Base-by-base conservation (phyloP, 2,888 invertebrate species). In the Pyrrhosoma nymphula region DNA sequence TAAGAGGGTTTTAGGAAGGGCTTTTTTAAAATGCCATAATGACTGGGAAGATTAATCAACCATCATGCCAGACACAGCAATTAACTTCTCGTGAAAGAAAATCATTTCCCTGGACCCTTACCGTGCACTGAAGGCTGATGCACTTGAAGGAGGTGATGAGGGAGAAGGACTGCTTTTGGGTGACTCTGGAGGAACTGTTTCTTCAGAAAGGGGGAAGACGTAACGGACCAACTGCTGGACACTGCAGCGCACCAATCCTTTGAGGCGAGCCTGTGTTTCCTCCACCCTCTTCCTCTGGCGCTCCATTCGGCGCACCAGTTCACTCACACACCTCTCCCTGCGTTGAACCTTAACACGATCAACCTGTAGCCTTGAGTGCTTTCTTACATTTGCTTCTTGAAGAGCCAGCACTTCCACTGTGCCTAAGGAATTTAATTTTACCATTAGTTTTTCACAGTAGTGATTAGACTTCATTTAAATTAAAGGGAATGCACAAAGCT, bases 131-230 rank as follows among this genome's bases (percentile, higher is more conserved):
- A 12, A 14, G 69, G 12, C n/a, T 35, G 35, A n/a, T 3, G 20
- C 39, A 4, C 69, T n/a, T 4, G 39, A 35, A 26, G 23, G 12
- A 18, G 93, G 69, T 60, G 93, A 63, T n/a, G 93, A 93, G 20
- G 39, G 1, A 0, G 93, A 69, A 3, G 47, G n/a, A 2, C 23
- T 47, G n/a, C 47, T 63, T 63, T 91, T 75, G 30, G 93, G 93
- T 0, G 93, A 93, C 16, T 55, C 93, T 93, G 95, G 89, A 90
- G 95, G 95, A 75, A 95, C 89, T 69, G 75, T 75, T 56, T 97
- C 97, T 96, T 97, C 97, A 39, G 97, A 97, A 95, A 98, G 98
- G 14, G 98, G 98, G 97, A 98, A 98, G 96, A 98, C 98, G 96
- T 98, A 98, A 95, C 98, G 97, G 88, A 98, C 97, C 95, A 98